These are phyloP conservation scores for Tokudaia tokunoshimensis DNA, from an alignment of 2,797 vertebrate species.

Conservation along the genomic window DNA sequence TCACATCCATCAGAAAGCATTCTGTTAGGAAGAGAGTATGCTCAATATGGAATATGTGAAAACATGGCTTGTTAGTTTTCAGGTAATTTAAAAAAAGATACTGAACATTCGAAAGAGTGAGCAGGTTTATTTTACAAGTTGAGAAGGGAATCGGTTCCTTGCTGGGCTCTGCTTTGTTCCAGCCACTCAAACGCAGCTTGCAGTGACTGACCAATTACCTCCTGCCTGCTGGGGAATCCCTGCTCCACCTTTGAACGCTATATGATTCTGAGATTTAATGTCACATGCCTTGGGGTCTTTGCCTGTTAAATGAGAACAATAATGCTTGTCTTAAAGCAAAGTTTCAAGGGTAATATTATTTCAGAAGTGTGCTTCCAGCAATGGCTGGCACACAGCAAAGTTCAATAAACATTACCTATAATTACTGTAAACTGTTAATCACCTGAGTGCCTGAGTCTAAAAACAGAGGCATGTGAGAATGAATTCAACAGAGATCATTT, in stretches of 20 bases:
- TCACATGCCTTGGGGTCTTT: neutral
- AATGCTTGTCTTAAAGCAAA: neutral
- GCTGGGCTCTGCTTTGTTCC: neutral
- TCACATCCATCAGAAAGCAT: neutral
- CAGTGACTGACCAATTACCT: neutral
- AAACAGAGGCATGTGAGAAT: neutral
- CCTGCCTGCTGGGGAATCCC: neutral
- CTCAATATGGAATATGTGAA: neutral
- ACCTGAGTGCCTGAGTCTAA: neutral
- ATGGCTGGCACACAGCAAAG: neutral
- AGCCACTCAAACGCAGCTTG: neutral
- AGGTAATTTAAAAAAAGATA: neutral
- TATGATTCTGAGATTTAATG: neutral
- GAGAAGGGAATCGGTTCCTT: neutral
- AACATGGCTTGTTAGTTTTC: neutral
- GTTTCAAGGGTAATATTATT: neutral
- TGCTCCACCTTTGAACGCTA: neutral
- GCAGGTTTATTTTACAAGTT: neutral
- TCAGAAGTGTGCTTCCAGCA: neutral
- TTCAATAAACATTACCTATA: neutral
- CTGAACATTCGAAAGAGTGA: neutral
- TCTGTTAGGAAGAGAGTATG: neutral
- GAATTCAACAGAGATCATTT: neutral
- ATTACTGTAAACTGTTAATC: neutral
- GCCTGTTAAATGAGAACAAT: constrained; percentile 1